Conservation (phyloP, 2,888 invertebrate species). For the Petrolisthes manimaculis region DNA sequence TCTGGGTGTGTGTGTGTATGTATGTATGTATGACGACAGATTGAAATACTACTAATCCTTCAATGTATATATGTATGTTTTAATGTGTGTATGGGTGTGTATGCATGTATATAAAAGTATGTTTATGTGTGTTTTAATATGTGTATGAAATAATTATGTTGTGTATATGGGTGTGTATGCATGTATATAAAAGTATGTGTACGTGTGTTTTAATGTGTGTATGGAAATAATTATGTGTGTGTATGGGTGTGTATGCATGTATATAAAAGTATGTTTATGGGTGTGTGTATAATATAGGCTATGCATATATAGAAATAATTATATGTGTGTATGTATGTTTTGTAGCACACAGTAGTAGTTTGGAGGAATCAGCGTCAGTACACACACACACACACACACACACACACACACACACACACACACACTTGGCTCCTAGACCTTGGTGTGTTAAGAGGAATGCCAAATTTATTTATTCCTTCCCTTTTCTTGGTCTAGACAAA, state of each 20-base stretch:
- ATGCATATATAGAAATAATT: no score
- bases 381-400: slow-evolving; percentile 9
- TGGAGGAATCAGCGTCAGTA: neutral
- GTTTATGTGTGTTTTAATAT: neutral
- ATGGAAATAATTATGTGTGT: neutral
- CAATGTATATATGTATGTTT: neutral
- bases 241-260: neutral
- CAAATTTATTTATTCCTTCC: no score
- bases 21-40: neutral
- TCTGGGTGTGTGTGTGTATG: slow-evolving; percentile 22
- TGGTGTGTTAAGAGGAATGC: no score
- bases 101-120: neutral
- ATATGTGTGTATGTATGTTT: neutral
- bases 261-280: neutral
- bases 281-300: neutral
- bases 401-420: no score
- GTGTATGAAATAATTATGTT: neutral
- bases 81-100: neutral
- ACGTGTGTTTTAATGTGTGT: slow-evolving; percentile 6
- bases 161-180: neutral
- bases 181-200: neutral
- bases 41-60: neutral
- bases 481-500: no score
- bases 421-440: no score
- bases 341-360: neutral